phyloP scores from a whole-genome alignment of 2,888 invertebrate species.

The Leptinotarsa peninsularis region DNA sequence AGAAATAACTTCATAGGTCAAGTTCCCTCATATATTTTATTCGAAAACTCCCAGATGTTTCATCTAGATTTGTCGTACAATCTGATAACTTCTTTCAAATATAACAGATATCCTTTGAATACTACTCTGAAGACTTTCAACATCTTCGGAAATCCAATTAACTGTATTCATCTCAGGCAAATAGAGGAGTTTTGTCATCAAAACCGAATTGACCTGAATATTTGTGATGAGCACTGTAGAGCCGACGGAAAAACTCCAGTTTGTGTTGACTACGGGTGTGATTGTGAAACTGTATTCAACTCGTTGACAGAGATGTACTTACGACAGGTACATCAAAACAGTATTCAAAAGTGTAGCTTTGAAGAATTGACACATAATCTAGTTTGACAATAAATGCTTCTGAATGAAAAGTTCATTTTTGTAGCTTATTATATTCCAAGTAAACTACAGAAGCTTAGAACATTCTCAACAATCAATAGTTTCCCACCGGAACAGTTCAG shows the following conservation, averaged over 20 bases:
- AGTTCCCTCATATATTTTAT: not conserved
- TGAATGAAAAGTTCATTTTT: not conserved
- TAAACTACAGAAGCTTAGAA: too few relatives aligned
- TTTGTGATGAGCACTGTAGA: not conserved
- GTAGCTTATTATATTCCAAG: too few relatives aligned
- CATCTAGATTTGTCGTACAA: slow-evolving; percentile 6
- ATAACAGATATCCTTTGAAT: not conserved
- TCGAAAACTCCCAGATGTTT: not conserved
- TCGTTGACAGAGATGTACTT: not conserved
- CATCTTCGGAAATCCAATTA: slow-evolving; percentile 3
- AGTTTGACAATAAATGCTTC: not conserved
- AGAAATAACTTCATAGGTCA: slow-evolving; percentile 5
- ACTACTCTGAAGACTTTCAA: not conserved
- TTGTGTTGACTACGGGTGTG: not conserved
- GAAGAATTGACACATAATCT: not conserved
- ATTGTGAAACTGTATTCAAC: not conserved
- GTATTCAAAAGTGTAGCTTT: not conserved
- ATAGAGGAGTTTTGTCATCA: not conserved
- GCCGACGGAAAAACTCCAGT: not conserved
- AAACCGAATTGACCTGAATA: not conserved
- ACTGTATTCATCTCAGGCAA: not conserved
- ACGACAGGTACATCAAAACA: not conserved
- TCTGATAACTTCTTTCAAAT: slow-evolving; percentile 13
- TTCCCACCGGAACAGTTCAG: too few relatives aligned
- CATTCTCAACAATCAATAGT: too few relatives aligned